phyloP scores from a whole-genome alignment of 2,797 vertebrate species.

The Scyliorhinus canicula region DNA sequence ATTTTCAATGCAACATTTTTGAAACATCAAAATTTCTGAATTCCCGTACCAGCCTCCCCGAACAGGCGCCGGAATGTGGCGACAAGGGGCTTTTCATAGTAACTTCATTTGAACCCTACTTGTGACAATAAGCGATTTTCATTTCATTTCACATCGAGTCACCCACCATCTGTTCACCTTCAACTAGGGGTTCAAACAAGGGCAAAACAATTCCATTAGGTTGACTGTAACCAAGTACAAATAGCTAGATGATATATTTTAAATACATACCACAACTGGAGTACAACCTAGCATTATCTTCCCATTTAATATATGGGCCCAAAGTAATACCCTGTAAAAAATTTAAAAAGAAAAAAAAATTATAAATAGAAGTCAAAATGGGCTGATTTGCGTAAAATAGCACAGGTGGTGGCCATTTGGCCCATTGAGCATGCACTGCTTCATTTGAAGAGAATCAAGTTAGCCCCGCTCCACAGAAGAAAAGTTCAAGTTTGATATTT shows the following conservation, averaged over 20 bases:
- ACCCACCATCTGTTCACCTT: not conserved
- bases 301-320: not conserved
- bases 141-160: no score
- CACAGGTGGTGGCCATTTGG: not conserved
- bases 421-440: not conserved
- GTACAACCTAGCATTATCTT: not conserved
- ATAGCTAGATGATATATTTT: not conserved
- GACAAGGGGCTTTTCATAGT: no score
- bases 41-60: no score
- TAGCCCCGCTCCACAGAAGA: not conserved
- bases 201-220: not conserved
- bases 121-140: no score
- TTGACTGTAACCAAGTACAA: not conserved
- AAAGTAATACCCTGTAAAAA: not conserved
- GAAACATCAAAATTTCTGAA: no score
- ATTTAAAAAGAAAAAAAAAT: not conserved
- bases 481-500: no score
- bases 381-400: not conserved
- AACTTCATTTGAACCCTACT: no score
- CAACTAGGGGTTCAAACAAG: not conserved
- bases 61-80: no score
- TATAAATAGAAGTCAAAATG: not conserved
- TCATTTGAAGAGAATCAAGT: not conserved
- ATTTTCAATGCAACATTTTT: not conserved
- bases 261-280: constrained; percentile 26